Evolutionary conservation across 2,113 vertebrate genomes (phyloP).

Genomic region (Alaudala cheleensis): DNA sequence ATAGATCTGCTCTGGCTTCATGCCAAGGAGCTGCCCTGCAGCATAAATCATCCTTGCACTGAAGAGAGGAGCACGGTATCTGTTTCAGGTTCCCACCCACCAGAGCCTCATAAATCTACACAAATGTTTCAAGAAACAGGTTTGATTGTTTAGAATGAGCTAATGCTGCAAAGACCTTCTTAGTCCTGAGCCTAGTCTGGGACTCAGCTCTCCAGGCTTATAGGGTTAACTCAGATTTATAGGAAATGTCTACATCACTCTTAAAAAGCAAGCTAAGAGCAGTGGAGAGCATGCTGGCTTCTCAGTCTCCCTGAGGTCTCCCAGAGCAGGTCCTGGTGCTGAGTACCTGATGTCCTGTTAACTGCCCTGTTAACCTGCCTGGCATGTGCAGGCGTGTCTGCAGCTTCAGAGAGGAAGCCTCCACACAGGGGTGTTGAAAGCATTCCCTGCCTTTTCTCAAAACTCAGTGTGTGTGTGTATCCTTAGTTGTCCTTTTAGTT

Average conservation of each 20-base stretch:
- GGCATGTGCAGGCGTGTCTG: background rate
- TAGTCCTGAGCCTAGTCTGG: background rate
- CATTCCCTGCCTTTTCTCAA: background rate
- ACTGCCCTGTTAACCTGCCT: constrained; percentile 15
- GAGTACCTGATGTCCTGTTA: constrained; percentile 34
- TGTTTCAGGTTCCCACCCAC: constrained; percentile 56
- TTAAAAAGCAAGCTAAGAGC: background rate
- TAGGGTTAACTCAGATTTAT: constrained; percentile 48
- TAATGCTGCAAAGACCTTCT: constrained; percentile 35
- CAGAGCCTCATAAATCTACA: constrained; percentile 49
- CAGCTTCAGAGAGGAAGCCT: background rate
- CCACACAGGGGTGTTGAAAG: background rate
- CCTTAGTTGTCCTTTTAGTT: background rate
- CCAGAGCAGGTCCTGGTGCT: background rate
- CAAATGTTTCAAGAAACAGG: constrained; percentile 34
- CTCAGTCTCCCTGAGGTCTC: background rate
- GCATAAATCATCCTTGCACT: constrained; percentile 55
- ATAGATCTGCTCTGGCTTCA: constrained; percentile 14
- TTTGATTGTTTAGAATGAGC: constrained; percentile 42
- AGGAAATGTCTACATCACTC: background rate
- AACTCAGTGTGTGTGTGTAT: rapidly evolving
- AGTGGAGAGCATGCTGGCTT: background rate
- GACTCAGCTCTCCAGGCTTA: background rate
- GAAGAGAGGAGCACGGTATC: constrained; percentile 18
- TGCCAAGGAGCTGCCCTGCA: constrained; percentile 27